A percentile compares a stretch with the other conserved stretches of the same genome.
phyloP scores from a whole-genome alignment of 2,113 vertebrate genomes.

The Brienomyrus brachyistius region DNA sequence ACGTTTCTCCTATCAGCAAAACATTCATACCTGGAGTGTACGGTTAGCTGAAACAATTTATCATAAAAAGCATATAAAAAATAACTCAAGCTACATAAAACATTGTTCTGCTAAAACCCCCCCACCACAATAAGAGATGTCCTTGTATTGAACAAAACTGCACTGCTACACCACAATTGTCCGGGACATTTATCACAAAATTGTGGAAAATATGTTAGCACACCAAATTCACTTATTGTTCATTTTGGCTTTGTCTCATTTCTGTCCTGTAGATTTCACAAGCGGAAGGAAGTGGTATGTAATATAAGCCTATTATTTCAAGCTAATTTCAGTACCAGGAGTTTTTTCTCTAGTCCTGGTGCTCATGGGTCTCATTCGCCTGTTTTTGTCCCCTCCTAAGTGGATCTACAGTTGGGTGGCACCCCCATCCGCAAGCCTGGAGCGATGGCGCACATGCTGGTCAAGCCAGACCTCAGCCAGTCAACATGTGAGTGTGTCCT shows the following conservation, averaged over 20 bases:
- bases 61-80: neutral
- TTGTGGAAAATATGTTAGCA: neutral
- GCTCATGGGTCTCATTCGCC: neutral
- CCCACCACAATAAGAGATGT: neutral
- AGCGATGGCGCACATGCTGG: constrained; percentile 47
- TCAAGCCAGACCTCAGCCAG: fast-evolving
- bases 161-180: neutral
- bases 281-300: constrained; percentile 39
- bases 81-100: neutral
- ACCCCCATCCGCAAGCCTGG: neutral
- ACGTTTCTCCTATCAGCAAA: neutral
- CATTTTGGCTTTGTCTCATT: neutral
- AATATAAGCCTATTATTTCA: neutral
- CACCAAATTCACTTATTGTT: neutral
- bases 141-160: neutral
- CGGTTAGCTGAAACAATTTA: neutral
- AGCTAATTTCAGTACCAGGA: neutral
- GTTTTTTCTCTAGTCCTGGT: neutral
- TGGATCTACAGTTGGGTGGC: neutral
- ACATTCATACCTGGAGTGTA: neutral
- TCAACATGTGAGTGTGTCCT: neutral
- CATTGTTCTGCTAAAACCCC: neutral
- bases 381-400: constrained; percentile 28
- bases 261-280: constrained; percentile 7
- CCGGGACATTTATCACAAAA: neutral